Conservation (phyloP, 2,888 invertebrate species). For the Teleiodes luculella region DNA sequence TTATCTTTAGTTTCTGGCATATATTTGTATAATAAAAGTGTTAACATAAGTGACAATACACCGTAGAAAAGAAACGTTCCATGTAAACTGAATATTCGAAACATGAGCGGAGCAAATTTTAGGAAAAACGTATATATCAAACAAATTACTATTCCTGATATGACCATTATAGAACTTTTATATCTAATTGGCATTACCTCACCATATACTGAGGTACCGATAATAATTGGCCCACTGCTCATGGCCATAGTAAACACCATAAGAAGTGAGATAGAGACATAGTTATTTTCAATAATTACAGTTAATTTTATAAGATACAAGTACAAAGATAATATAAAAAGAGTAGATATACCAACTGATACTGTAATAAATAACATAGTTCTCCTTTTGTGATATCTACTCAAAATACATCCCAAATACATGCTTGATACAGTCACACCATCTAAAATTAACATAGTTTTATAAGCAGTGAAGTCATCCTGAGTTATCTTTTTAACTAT, state of each 20-base stretch:
- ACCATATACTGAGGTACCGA: slow-evolving; percentile 44
- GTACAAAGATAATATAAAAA: slow-evolving; percentile 46
- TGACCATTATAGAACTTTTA: slow-evolving; percentile 40
- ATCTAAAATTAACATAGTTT: slow-evolving; percentile 53
- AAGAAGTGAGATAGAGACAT: slow-evolving; percentile 40
- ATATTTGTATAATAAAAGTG: slow-evolving; percentile 22
- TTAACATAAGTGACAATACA: slow-evolving; percentile 20
- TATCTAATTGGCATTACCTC: slow-evolving; percentile 47
- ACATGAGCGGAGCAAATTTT: slow-evolving; percentile 46
- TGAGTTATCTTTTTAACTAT: slow-evolving; percentile 45
- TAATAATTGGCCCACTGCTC: slow-evolving; percentile 53
- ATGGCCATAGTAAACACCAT: slow-evolving; percentile 46
- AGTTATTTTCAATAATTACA: slow-evolving; percentile 41
- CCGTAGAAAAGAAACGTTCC: slow-evolving; percentile 41
- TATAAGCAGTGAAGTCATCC: slow-evolving; percentile 43
- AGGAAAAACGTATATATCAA: slow-evolving; percentile 37
- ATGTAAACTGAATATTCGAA: slow-evolving; percentile 38
- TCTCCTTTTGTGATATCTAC: slow-evolving; percentile 43
- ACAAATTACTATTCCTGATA: slow-evolving; percentile 37
- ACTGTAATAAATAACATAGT: slow-evolving; percentile 42
- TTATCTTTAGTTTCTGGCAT: slow-evolving; percentile 35
- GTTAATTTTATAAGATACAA: slow-evolving; percentile 41
- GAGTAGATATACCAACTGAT: slow-evolving; percentile 38
- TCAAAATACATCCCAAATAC: slow-evolving; percentile 47
- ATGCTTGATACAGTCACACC: slow-evolving; percentile 51